These are phyloP conservation scores for Zosterops lateralis DNA, from an alignment of 2,113 vertebrate species.

Conservation along the genomic window DNA sequence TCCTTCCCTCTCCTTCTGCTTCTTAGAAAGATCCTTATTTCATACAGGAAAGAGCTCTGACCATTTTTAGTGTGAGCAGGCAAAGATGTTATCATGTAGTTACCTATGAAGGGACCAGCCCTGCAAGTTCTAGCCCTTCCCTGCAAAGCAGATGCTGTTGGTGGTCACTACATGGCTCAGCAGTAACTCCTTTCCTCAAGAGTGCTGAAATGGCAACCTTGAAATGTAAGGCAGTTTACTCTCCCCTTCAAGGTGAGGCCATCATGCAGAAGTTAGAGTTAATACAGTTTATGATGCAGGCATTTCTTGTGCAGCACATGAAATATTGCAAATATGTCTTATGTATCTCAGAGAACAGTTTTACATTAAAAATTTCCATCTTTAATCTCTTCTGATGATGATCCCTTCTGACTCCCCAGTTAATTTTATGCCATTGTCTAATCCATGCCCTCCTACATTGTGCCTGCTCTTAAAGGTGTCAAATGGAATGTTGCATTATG, in stretches of 20 bases:
- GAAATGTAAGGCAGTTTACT: background rate
- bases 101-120: background rate
- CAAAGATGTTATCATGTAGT: rapidly evolving
- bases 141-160: background rate
- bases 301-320: background rate
- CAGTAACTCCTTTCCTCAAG: background rate
- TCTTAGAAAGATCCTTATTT: background rate
- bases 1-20: background rate
- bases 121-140: background rate
- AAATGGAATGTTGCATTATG: background rate
- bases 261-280: background rate
- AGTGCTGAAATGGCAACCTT: background rate
- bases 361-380: background rate
- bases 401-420: background rate
- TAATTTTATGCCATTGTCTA: background rate
- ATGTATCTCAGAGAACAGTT: background rate
- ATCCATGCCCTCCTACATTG: background rate
- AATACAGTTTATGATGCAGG: background rate
- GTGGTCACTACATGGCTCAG: background rate
- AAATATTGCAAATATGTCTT: background rate
- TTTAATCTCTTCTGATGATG: background rate
- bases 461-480: background rate
- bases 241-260: background rate
- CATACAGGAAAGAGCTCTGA: background rate
- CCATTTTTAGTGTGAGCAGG: background rate